Percentiles rank a stretch among this genome's conserved stretches.
Evolutionary conservation across 2,888 invertebrate species (phyloP).

Genomic region (Opisthograptis luteolata): DNA sequence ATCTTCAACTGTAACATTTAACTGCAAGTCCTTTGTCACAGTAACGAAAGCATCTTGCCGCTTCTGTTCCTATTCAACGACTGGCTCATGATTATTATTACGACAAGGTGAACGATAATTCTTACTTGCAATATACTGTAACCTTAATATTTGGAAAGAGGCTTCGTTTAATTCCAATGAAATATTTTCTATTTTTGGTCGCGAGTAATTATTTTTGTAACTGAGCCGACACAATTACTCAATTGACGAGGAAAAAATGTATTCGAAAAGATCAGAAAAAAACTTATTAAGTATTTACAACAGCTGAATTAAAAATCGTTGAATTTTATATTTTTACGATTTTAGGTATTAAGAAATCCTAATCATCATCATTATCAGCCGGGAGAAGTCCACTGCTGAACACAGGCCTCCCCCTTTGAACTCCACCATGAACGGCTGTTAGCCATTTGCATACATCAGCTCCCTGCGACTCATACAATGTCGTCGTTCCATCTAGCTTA

Average conservation of each 20-base stretch:
- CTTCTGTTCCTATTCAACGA: background rate
- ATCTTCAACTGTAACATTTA: slow-evolving; percentile 14
- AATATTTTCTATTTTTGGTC: slow-evolving; percentile 4
- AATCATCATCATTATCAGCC: too few species aligned
- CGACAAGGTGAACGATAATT: background rate
- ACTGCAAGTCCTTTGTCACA: background rate
- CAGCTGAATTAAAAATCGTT: too few species aligned
- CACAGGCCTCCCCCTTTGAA: too few species aligned
- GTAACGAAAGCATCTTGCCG: background rate
- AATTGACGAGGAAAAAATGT: background rate
- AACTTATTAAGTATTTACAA: background rate
- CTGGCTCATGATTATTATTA: background rate
- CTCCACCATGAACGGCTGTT: too few species aligned
- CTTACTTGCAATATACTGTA: background rate
- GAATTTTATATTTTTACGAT: too few species aligned
- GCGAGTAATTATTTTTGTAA: slow-evolving; percentile 11
- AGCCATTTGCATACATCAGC: too few species aligned
- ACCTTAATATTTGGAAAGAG: slow-evolving; percentile 7
- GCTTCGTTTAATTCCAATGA: slow-evolving; percentile 11
- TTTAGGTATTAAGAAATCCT: too few species aligned
- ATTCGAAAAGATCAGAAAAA: background rate
- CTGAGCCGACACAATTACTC: background rate
- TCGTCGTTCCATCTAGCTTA: too few species aligned
- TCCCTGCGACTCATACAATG: too few species aligned
- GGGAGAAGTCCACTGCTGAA: too few species aligned